phyloP scores from a whole-genome alignment of 2,113 vertebrate species.

The Seriola dumerili region DNA sequence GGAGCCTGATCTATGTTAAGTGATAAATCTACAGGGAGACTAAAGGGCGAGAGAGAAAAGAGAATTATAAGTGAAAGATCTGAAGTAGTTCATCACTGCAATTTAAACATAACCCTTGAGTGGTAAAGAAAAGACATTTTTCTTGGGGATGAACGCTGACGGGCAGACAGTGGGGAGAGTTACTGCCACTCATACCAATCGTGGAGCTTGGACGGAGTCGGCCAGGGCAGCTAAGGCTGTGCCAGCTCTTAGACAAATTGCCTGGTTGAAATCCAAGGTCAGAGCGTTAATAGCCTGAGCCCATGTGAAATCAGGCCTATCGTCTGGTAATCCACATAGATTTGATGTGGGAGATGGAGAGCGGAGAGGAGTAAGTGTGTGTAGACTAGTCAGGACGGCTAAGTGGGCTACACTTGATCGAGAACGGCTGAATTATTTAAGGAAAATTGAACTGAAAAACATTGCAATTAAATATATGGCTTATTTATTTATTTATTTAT shows the following conservation, averaged over 20 bases:
- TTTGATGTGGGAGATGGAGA: slow-evolving; percentile 57
- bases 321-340: slow-evolving; percentile 73
- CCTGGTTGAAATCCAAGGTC: slow-evolving; percentile 80
- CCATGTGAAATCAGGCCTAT: slow-evolving; percentile 77
- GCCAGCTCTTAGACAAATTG: slow-evolving; percentile 77
- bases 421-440: slow-evolving; percentile 28
- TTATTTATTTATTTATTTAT: background rate
- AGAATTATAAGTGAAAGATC: slow-evolving; percentile 36
- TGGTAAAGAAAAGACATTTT: slow-evolving; percentile 48
- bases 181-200: slow-evolving; percentile 61
- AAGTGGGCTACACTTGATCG: slow-evolving; percentile 4
- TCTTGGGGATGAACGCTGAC: slow-evolving; percentile 34
- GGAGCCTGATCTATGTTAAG: slow-evolving; percentile 1
- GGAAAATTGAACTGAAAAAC: slow-evolving; percentile 25
- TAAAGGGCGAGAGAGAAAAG: slow-evolving; percentile 6
- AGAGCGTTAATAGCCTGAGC: slow-evolving; percentile 76
- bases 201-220: slow-evolving; percentile 34
- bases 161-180: slow-evolving; percentile 47
- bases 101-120: slow-evolving; percentile 65
- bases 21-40: slow-evolving; percentile 43
- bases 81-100: slow-evolving; percentile 69
- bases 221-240: slow-evolving; percentile 44
- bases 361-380: slow-evolving; percentile 15
- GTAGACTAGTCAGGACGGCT: background rate
- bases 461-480: slow-evolving; percentile 12